Percentiles rank a stretch among this genome's conserved stretches.
phyloP scores from a whole-genome alignment of 2,888 invertebrate species.

The Polyommatus iphigenia region DNA sequence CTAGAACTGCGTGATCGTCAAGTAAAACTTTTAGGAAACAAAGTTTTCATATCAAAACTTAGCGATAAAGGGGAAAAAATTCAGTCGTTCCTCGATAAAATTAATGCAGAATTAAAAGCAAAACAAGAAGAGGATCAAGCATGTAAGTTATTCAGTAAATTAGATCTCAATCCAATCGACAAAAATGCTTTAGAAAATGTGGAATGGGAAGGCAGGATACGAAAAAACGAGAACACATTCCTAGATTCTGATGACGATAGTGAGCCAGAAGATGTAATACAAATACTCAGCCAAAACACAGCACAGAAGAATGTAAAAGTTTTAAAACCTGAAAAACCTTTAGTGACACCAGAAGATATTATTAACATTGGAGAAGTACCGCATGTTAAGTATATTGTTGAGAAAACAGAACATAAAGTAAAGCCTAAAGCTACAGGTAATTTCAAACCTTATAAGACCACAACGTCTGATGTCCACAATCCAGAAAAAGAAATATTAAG shows the following conservation, averaged over 20 bases:
- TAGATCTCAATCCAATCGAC: slow-evolving; percentile 69
- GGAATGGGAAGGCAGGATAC: slow-evolving; percentile 80
- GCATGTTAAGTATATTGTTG: slow-evolving; percentile 78
- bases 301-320: slow-evolving; percentile 71
- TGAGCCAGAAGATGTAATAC: slow-evolving; percentile 79
- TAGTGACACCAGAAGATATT: slow-evolving; percentile 76
- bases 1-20: slow-evolving; percentile 79
- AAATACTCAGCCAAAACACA: slow-evolving; percentile 79
- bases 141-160: slow-evolving; percentile 70
- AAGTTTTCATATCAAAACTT: slow-evolving; percentile 75
- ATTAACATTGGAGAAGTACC: slow-evolving; percentile 67
- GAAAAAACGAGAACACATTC: slow-evolving; percentile 52
- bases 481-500: slow-evolving; percentile 76
- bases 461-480: slow-evolving; percentile 75
- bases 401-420: slow-evolving; percentile 69
- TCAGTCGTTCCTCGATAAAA: slow-evolving; percentile 65
- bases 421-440: slow-evolving; percentile 57
- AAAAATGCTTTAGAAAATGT: slow-evolving; percentile 74
- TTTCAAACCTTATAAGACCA: slow-evolving; percentile 82
- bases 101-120: slow-evolving; percentile 68
- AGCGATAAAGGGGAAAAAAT: slow-evolving; percentile 82
- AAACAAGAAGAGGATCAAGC: slow-evolving; percentile 75
- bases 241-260: slow-evolving; percentile 81
- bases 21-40: slow-evolving; percentile 75
- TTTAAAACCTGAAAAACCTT: slow-evolving; percentile 64